Evolutionary conservation across 2,888 invertebrate species (phyloP), one percentile per base, ranked within the genome.

Genomic region (Hydraecia micacea): DNA sequence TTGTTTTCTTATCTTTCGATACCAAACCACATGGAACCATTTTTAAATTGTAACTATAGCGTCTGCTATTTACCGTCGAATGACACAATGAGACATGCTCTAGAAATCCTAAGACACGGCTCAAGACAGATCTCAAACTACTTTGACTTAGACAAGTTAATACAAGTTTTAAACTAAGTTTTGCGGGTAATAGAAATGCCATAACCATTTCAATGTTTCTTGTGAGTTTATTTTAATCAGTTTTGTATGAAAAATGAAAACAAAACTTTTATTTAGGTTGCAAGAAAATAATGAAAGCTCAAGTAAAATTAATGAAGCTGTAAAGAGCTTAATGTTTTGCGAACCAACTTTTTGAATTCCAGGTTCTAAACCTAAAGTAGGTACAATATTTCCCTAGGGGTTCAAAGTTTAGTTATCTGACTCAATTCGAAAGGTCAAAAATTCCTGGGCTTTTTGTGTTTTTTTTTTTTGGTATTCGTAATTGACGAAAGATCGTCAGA

Each of bases 161-260:
- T 69, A 79, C 11, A 84, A 79, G 70, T 79, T 83, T 73, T 49
- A 25, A 79, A 66, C 7, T 52, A 60, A 60, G 79, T 36, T n/a
- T 55, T 55, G n/a, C 1, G 8, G 0, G 32, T 84, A 70, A 84
- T 72, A 62, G 66, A 58, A 73, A 84, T 67, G 73, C 73, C 81
- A 39, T 39, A 70, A 58, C 46, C 60, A 70, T 63, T 63, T 36
- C 42, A 36, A 7, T 60, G n/a, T 25, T 75, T 46, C 21, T 55
- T n/a, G 9, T 15, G 5, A n/a, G 36, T 68, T 39, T 0, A 36
- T 65, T 25, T 36, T 21, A 55, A n/a, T 21, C 1, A 32, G 5
- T 79, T 49, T 49, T 25, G 3, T 42, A 49, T 11, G 21, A 18
- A 49, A 46, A 72, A 49, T 71, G 0, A 15, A 32, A 25, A 46